phyloP scores from a whole-genome alignment of 2,113 vertebrate genomes.

The Tachysurus fulvidraco region DNA sequence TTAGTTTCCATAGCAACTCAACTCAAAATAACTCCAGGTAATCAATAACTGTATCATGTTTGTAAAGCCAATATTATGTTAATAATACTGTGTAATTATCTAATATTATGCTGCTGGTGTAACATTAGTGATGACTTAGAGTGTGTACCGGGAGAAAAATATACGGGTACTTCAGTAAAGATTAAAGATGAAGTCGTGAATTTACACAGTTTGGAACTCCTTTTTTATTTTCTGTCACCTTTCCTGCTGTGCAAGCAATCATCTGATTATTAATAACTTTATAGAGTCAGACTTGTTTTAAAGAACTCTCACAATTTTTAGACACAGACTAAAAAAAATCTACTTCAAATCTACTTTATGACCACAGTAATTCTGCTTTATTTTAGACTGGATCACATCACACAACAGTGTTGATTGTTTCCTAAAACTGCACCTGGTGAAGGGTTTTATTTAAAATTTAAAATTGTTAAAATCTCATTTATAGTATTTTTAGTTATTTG shows the following conservation, averaged over 20 bases:
- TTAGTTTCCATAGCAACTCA: slow-evolving; percentile 41
- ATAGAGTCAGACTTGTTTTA: neutral
- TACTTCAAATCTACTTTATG: neutral
- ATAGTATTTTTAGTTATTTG: neutral
- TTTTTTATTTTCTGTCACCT: neutral
- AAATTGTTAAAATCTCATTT: neutral
- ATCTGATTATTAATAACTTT: neutral
- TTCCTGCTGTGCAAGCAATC: neutral
- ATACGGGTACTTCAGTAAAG: neutral
- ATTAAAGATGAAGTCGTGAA: neutral
- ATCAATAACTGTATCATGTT: neutral
- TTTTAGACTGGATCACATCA: neutral
- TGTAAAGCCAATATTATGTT: neutral
- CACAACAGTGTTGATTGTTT: neutral
- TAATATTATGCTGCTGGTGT: neutral
- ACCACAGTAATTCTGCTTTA: neutral
- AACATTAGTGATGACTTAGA: neutral
- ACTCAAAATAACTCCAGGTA: slow-evolving; percentile 29
- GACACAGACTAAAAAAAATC: neutral
- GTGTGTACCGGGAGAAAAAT: neutral
- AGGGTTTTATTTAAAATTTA: neutral
- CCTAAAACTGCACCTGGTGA: neutral
- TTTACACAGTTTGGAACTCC: neutral
- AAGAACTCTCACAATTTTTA: neutral
- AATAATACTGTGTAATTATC: neutral